phyloP scores from a whole-genome alignment of 2,113 vertebrate species.

The Cephalopterus ornatus region DNA sequence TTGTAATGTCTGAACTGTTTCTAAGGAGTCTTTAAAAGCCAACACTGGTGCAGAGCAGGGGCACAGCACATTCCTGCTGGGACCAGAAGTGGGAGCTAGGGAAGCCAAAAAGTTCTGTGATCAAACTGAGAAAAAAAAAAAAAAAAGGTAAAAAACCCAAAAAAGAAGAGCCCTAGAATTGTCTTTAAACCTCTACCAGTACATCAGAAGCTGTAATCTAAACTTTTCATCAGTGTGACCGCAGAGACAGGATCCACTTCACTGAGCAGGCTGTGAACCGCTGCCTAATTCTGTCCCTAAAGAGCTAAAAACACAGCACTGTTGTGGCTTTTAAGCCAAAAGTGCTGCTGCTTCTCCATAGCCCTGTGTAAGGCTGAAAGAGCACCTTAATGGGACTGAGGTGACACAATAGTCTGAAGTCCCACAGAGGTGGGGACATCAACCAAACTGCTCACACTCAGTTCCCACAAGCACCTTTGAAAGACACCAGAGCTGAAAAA shows the following conservation, averaged over 20 bases:
- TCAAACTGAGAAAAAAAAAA: neutral
- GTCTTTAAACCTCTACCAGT: neutral
- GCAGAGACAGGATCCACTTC: neutral
- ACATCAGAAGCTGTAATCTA: neutral
- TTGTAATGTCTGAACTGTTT: neutral
- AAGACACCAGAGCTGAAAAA: neutral
- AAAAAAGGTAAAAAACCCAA: neutral
- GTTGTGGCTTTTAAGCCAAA: neutral
- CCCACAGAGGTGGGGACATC: neutral
- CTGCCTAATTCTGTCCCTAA: neutral
- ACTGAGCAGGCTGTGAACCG: neutral
- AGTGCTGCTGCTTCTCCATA: neutral
- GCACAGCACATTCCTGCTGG: neutral
- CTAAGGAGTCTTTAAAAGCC: neutral
- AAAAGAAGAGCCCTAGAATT: neutral
- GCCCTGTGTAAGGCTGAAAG: neutral
- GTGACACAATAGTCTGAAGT: neutral
- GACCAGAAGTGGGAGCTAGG: neutral
- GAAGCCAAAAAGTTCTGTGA: neutral
- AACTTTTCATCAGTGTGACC: rapidly evolving
- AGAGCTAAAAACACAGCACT: neutral
- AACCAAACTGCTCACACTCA: neutral
- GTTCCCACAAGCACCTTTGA: neutral
- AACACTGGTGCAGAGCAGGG: neutral
- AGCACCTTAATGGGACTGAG: rapidly evolving